Evolutionary conservation across 2,888 invertebrate genomes (phyloP), one percentile per base, ranked within the genome.

Genomic region (Drosophila nigritarsus): DNA sequence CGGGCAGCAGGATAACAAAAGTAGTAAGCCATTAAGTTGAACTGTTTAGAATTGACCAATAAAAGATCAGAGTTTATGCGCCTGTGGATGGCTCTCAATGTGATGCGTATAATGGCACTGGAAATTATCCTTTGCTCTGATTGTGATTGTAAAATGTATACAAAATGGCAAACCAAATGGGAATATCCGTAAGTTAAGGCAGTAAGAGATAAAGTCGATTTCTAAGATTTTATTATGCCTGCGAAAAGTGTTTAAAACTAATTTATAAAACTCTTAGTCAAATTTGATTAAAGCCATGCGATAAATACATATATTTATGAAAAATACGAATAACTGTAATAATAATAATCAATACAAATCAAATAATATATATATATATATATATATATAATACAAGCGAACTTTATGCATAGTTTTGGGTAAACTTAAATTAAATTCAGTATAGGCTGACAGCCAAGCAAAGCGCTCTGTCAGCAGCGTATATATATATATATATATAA

Each of bases 31-130:
- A 45, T 61, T 62, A 68, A 67, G 64, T 76, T 68, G 32, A 70
- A 65, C 66, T 83, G 77, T 67, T 80, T 58, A 53, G 76, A 80
- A 81, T 72, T 55, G 82, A 70, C 48, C 58, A 61, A 65, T 56
- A 66, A 55, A 64, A 60, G 20, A 53, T 54, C 49, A 34, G 29
- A 78, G 59, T 67, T 75, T 60, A 82, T 45, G 50, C 30, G 42
- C 5, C 18, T 38, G 15, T 34, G 36, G 18, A 18, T 18, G 42
- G 42, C 54, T 42, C 65, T 60, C 59, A 13, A 54, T 20, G 30
- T 48, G 50, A 62, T 62, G 56, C 6, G 13, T n/a, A 18, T 36
- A 36, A 54, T 6, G 18, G 27, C 36, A 51, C 58, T 70, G 29
- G 38, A 27, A 49, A 56, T n/a, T 40, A 51, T 58, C 15, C 45